Conservation (phyloP, 2,797 vertebrate species). For the Macrochelys suwanniensis region DNA sequence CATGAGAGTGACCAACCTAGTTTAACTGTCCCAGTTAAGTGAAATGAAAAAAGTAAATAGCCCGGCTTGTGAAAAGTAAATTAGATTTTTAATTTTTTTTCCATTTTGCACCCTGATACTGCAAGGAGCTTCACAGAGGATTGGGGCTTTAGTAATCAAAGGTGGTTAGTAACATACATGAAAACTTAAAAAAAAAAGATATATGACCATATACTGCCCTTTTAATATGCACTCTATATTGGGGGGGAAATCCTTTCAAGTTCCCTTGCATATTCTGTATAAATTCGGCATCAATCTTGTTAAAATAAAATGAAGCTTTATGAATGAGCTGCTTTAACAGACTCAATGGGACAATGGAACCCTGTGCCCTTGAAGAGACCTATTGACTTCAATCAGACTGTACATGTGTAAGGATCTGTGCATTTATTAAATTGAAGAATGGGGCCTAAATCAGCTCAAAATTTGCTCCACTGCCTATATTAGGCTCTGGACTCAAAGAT, state of each 20-base stretch:
- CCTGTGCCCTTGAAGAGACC: neutral
- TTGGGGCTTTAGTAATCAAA: neutral
- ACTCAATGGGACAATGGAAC: neutral
- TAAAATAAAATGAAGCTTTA: neutral
- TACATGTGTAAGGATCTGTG: neutral
- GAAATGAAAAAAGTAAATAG: neutral
- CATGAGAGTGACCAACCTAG: neutral
- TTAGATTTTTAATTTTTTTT: neutral
- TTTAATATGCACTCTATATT: neutral
- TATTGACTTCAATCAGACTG: neutral
- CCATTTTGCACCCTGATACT: neutral
- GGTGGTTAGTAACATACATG: neutral
- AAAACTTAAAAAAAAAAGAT: neutral
- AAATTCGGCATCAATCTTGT: accelerated
- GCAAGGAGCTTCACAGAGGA: neutral
- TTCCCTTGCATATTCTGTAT: neutral
- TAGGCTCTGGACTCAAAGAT: neutral
- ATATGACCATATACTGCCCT: neutral
- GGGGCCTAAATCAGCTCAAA: neutral
- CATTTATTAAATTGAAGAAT: neutral
- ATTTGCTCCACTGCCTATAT: neutral
- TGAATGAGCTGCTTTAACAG: accelerated
- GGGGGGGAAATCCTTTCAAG: neutral
- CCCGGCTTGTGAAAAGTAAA: neutral
- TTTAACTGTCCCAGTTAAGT: neutral